Evolutionary conservation across 2,797 vertebrate species (phyloP), one percentile per base, ranked within the genome.

Genomic region (Molossus alvarezi): DNA sequence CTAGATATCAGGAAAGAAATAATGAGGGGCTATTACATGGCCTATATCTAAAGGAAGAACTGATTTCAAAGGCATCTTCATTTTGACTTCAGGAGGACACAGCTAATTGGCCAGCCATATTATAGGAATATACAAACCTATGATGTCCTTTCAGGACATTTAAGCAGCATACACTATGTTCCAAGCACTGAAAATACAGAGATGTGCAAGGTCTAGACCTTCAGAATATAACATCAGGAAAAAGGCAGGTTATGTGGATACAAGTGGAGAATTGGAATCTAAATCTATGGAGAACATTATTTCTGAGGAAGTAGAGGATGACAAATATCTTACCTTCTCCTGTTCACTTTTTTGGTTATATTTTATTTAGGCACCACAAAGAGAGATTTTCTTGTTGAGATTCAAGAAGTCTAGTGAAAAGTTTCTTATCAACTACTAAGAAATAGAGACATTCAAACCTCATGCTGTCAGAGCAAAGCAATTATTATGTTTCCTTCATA

Each of bases 331-430:
- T 33, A 79, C 41, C 18, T 94, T 93, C 55, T 93, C 9, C 37
- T 82, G 48, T 81, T 41, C 83, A 37, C 67, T 92, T 93, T 94
- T 79, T 48, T 76, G 15, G 14, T 65, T 82, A 18, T 25, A 75
- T 65, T 91, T 95, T 21, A 83, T 94, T 91, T 92, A 91, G 92
- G 23, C 48, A 76, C 23, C 6, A 60, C 53, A 82, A 67, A 86
- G 27, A 95, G 92, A 91, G 23, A 58, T 41, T 79, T 48, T 81
- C 60, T 81, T 91, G 14, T 53, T 76, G 53, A 72, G 29, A 84
- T 69, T 92, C 9, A 88, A 77, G 45, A 90, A 72, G 75, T 33
- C n/a, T 73, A n/a, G 51, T 58, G 21, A 93, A 88, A 67, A 91
- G 67, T 53, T 55, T 20, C n/a, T 88, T 64, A 65, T 71, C 65